Conservation (phyloP, 2,113 vertebrate species). For the Thamnaconus septentrionalis region DNA sequence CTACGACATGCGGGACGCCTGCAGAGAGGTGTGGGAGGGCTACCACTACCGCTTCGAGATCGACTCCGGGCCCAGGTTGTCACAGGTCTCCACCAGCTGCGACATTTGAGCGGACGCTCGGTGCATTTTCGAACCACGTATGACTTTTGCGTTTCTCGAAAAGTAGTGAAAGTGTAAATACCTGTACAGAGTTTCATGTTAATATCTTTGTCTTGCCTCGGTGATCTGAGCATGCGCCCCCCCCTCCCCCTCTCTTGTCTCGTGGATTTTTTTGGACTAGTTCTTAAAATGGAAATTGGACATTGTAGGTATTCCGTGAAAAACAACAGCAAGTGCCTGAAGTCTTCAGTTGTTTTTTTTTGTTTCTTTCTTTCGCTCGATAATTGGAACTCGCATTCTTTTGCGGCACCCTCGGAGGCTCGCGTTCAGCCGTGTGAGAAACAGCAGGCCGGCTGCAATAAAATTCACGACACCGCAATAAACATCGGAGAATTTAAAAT, state of each 20-base stretch:
- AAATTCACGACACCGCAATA: conserved; percentile 6
- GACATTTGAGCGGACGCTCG: conserved; percentile 62
- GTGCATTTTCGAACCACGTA: conserved; percentile 11
- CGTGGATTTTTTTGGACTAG: not conserved
- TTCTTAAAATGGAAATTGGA: too few relatives aligned
- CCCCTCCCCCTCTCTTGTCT: not conserved
- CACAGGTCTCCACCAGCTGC: conserved; percentile 66
- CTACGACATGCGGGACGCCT: conserved; percentile 75
- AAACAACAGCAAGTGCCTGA: conserved; percentile 57
- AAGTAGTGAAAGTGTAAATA: conserved; percentile 52
- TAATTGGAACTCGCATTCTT: not conserved
- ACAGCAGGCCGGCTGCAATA: too few relatives aligned
- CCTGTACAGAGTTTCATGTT: conserved; percentile 18
- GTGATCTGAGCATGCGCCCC: conserved; percentile 57
- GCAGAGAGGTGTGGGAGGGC: conserved; percentile 79
- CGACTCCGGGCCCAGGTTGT: conserved; percentile 73
- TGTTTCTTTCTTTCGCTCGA: not conserved
- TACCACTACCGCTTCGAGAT: conserved; percentile 81
- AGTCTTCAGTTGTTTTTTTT: conserved; percentile 10
- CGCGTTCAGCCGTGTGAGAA: conserved; percentile 6
- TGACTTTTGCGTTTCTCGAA: conserved; percentile 41
- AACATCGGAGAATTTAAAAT: conserved; percentile 50
- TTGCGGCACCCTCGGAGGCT: not conserved
- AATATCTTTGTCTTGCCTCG: conserved; percentile 14
- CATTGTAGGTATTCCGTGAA: too few relatives aligned